Evolutionary conservation across 2,113 vertebrate species (phyloP), one percentile per base, ranked within the genome.

Genomic region (Centropus bengalensis): DNA sequence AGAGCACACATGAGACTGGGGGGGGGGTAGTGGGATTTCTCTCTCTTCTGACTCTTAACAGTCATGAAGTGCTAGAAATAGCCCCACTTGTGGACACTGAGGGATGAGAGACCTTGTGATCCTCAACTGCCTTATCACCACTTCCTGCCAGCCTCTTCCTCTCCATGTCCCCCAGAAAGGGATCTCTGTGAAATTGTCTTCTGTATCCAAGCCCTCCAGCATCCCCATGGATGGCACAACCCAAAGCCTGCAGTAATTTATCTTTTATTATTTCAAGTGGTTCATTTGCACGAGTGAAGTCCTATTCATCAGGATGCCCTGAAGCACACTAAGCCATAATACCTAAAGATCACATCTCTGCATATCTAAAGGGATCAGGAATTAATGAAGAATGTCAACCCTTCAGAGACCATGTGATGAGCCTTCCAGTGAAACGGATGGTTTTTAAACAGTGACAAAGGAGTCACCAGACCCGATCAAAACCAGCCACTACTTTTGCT

Each of bases 361-460:
- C 30, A 6, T 63, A 86, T 91, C 64, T 91, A 49, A 86, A 95
- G 56, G 44, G 28, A 77, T 55, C 52, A 81, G 64, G 44, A 94
- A 81, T 90, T 94, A 91, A 44, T 40, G 32, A 86, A 77, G 64
- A 94, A 88, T n/a, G 66, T 74, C 88, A 91, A 78, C 40, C 23
- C 68, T 86, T 12, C 38, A 44, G 52, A 88, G 69, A 71, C 22
- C 91, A 90, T 66, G 86, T 83, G 80, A 95, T 60, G 15, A 91
- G 52, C 27, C 54, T 71, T 33, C 54, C 58, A 51, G 62, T 54
- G 88, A 91, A 96, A 93, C 19, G 24, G 56, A 64, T 68, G 22
- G 6, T 18, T 91, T 93, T 75, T 33, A 84, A 90, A 78, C 19
- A 33, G 38, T 18, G 74, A 59, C 60, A 81, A 15, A 75, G 60